A percentile compares a stretch with the other conserved stretches of the same genome.
Evolutionary conservation across 2,113 vertebrate species (phyloP).

Genomic region (Tyrannus savana): DNA sequence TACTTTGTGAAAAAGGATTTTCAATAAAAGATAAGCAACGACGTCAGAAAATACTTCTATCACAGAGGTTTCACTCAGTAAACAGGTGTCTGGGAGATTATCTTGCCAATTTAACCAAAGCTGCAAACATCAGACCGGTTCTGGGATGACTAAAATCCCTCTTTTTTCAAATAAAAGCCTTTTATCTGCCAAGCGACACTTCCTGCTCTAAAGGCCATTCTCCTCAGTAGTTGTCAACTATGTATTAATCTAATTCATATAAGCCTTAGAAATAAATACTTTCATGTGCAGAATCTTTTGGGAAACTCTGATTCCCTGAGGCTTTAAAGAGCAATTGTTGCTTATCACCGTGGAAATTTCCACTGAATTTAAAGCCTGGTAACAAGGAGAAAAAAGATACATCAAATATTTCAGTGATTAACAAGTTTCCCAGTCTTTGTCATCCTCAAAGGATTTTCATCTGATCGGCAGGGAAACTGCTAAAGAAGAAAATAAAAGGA

Average conservation of each 20-base stretch:
- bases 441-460: slow-evolving; percentile 17
- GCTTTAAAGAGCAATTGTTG: slow-evolving; percentile 34
- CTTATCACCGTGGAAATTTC: slow-evolving; percentile 29
- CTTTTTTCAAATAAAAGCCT: slow-evolving; percentile 15
- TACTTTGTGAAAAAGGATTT: slow-evolving; percentile 19
- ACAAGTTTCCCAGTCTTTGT: not conserved
- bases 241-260: slow-evolving; percentile 53
- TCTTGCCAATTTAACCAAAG: slow-evolving; percentile 36
- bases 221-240: slow-evolving; percentile 9
- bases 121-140: slow-evolving; percentile 5
- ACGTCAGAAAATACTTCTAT: not conserved
- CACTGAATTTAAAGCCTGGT: slow-evolving; percentile 34
- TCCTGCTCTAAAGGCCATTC: slow-evolving; percentile 24
- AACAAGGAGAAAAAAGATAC: not conserved
- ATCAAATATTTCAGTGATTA: not conserved
- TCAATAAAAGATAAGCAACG: slow-evolving; percentile 19
- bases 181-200: slow-evolving; percentile 41
- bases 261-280: slow-evolving; percentile 50
- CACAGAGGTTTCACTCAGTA: slow-evolving; percentile 3
- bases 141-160: not conserved
- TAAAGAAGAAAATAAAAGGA: slow-evolving; percentile 30
- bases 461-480: not conserved
- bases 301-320: slow-evolving; percentile 35
- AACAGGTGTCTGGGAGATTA: slow-evolving; percentile 64
- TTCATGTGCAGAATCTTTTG: slow-evolving; percentile 37